phyloP scores from a whole-genome alignment of 2,888 invertebrate genomes.

The Zonitis immaculata region DNA sequence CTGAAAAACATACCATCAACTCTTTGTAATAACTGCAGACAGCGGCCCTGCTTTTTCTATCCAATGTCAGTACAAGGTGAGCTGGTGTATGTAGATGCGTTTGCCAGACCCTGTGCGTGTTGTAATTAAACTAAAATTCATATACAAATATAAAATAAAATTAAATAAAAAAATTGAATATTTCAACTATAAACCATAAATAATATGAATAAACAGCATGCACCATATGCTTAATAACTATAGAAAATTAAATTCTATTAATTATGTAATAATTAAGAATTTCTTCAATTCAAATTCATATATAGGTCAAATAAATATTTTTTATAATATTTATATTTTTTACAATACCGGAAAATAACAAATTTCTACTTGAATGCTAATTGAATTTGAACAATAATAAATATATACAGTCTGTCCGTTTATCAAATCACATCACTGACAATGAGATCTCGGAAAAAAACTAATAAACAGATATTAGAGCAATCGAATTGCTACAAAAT shows the following conservation, averaged over 20 bases:
- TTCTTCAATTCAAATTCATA: not conserved
- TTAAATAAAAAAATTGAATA: not conserved
- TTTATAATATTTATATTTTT: not conserved
- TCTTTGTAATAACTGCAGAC: conserved; percentile 39
- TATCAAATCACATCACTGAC: too few relatives aligned
- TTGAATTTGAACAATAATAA: not conserved
- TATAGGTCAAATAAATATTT: not conserved
- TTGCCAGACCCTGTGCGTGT: conserved; percentile 27
- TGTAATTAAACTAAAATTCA: conserved; percentile 18
- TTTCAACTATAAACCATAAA: too few relatives aligned
- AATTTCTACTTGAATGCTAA: not conserved
- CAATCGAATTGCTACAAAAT: too few relatives aligned
- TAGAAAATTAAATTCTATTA: not conserved
- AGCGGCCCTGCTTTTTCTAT: conserved; percentile 34
- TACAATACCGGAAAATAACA: not conserved
- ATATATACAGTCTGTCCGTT: too few relatives aligned
- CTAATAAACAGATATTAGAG: too few relatives aligned
- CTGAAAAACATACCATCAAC: conserved; percentile 38
- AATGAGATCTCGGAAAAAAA: too few relatives aligned
- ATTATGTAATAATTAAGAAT: not conserved
- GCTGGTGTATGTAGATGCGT: conserved; percentile 36
- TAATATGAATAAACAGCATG: not conserved
- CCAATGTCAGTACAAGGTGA: conserved; percentile 47
- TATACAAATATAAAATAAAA: not conserved
- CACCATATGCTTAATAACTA: not conserved